Evolutionary conservation across 2,888 invertebrate species (phyloP).

Genomic region (Mythimna pallens): DNA sequence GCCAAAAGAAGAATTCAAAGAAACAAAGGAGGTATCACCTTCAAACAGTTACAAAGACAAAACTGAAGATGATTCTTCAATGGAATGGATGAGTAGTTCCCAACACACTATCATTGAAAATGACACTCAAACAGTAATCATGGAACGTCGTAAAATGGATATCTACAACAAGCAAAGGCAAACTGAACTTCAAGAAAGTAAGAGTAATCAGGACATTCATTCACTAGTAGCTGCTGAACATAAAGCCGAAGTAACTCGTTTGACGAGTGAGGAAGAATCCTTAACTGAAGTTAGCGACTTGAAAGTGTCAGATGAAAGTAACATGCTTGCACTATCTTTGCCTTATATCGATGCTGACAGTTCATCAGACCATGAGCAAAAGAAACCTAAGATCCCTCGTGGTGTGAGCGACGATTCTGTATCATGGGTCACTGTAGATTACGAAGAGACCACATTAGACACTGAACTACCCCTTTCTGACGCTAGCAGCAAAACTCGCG

Average conservation of each 20-base stretch:
- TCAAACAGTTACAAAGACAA: conserved; percentile 84
- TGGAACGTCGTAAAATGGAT: conserved; percentile 91
- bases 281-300: conserved; percentile 92
- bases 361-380: conserved; percentile 87
- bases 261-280: conserved; percentile 93
- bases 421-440: conserved; percentile 93
- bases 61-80: conserved; percentile 87
- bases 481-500: conserved; percentile 73
- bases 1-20: conserved; percentile 73
- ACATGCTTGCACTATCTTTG: conserved; percentile 86
- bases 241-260: conserved; percentile 86
- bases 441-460: conserved; percentile 92
- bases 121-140: conserved; percentile 92
- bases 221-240: conserved; percentile 80
- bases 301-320: conserved; percentile 89
- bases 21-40: conserved; percentile 79
- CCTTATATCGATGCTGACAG: conserved; percentile 90
- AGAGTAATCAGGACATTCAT: conserved; percentile 82
- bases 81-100: conserved; percentile 87
- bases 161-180: conserved; percentile 90
- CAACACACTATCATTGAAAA: conserved; percentile 86
- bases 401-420: conserved; percentile 93
- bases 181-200: conserved; percentile 85
- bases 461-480: conserved; percentile 91
- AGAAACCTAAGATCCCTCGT: conserved; percentile 78